Percentiles rank a stretch among this genome's conserved stretches.
These are phyloP conservation scores for Drosophila diplacantha DNA, from an alignment of 2,888 invertebrate genomes.

Conservation along the genomic window DNA sequence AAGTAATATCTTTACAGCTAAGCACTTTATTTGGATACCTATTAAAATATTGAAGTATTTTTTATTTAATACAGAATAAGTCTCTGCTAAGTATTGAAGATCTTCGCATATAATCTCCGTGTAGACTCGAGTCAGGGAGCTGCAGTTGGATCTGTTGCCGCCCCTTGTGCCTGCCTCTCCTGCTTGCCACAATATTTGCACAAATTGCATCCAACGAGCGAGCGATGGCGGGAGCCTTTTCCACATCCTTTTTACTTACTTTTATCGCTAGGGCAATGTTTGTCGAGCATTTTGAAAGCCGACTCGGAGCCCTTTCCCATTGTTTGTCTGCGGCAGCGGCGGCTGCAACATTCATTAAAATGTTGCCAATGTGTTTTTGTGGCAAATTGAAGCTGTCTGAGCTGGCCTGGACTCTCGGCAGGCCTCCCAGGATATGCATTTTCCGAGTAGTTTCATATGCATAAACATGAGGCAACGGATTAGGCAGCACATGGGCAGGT, in stretches of 20 bases:
- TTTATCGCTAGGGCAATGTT: slow-evolving; percentile 62
- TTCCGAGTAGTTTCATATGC: slow-evolving; percentile 57
- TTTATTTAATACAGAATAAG: not conserved
- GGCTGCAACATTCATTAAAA: slow-evolving; percentile 69
- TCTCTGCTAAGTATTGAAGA: not conserved
- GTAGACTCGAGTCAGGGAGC: slow-evolving; percentile 19
- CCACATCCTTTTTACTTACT: slow-evolving; percentile 63
- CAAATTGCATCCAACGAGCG: slow-evolving; percentile 62
- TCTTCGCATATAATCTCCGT: not conserved
- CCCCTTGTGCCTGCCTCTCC: not conserved
- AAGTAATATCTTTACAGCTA: not conserved
- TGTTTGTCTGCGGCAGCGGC: slow-evolving; percentile 55
- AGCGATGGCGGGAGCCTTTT: slow-evolving; percentile 33
- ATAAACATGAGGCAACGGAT: slow-evolving; percentile 47
- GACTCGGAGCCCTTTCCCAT: slow-evolving; percentile 40
- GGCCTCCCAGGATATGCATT: slow-evolving; percentile 55
- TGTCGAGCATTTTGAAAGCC: slow-evolving; percentile 66
- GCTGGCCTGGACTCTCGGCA: slow-evolving; percentile 23
- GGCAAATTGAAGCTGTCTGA: slow-evolving; percentile 67
- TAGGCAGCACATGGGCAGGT: slow-evolving; percentile 32
- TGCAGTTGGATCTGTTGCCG: slow-evolving; percentile 34
- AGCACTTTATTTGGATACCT: no score
- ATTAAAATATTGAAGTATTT: not conserved
- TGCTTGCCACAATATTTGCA: slow-evolving; percentile 62
- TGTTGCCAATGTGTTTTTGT: slow-evolving; percentile 74